Conservation (phyloP, 1,140 invertebrate genomes). For the Cydia pomonella region DNA sequence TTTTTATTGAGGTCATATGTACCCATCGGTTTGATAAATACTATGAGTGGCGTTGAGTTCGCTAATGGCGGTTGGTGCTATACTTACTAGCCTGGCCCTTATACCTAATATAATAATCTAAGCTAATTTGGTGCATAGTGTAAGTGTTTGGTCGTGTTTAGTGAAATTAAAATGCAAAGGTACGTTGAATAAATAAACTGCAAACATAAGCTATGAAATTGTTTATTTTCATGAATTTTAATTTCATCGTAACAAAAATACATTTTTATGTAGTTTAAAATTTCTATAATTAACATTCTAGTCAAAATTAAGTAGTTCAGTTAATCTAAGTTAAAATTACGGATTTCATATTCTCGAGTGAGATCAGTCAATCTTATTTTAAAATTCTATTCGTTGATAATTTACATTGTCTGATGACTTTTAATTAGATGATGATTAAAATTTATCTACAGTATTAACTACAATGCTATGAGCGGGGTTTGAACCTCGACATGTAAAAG, state of each 20-base stretch:
- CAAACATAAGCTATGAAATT: slow-evolving; percentile 25
- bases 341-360: slow-evolving; percentile 57
- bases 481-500: slow-evolving; percentile 94
- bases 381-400: slow-evolving; percentile 33
- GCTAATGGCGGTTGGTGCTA: no score
- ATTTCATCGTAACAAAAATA: slow-evolving; percentile 23
- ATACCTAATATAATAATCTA: no score
- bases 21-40: no score
- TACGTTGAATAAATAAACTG: neutral
- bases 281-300: slow-evolving; percentile 32
- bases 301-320: slow-evolving; percentile 27
- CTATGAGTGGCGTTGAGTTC: no score
- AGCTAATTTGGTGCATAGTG: no score
- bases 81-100: no score
- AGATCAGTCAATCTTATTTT: slow-evolving; percentile 66
- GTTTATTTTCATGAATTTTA: slow-evolving; percentile 33
- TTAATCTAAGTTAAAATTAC: slow-evolving; percentile 32
- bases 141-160: neutral
- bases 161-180: neutral
- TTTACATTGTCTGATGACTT: slow-evolving; percentile 26
- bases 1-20: no score
- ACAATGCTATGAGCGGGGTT: slow-evolving; percentile 77
- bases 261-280: slow-evolving; percentile 33
- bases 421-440: slow-evolving; percentile 3
- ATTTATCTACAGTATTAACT: slow-evolving; percentile 27